Evolutionary conservation across 1,140 invertebrate genomes (phyloP), one percentile per base, ranked within the genome.

Genomic region (Drosophila santomea): DNA sequence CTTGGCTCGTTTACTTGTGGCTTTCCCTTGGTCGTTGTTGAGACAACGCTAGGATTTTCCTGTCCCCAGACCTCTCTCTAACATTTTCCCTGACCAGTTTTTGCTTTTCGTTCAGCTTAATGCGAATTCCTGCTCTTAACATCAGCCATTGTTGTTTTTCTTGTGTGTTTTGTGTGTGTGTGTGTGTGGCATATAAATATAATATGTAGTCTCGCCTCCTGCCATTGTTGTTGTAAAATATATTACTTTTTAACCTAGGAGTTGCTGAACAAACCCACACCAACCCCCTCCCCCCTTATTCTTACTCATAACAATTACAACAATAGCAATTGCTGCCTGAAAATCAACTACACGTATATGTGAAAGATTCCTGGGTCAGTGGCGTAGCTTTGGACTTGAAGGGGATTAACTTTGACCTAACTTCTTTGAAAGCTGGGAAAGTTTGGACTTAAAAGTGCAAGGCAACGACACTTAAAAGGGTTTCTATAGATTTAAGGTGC

Each of bases 71-170:
- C 12, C 38, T 4, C n/a, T 36, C 38, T 52, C 12, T 20, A 47
- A 20, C 43, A 44, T 28, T 41, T 58, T 57, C 59, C 44, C 54
- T 57, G 67, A 36, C 73, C 71, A 64, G 62, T 63, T 67, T 58
- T 79, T 66, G 82, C 83, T 88, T 88, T 86, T 88, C 83, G 88
- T 88, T 86, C 57, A 76, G 83, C 83, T 88, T 88, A 86, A 86
- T 86, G 83, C 67, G 83, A 86, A 86, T 82, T 86, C 79, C 75
- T 82, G 82, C 82, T 86, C 68, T 86, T 88, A 86, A 88, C 82
- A 86, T 81, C 82, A 72, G 78, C 69, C 66, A 81, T 81, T 81
- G 82, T 80, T 78, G 51, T 78, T 76, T 48, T 58, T 61, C 44
- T 52, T 64, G 41, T 64, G 28, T 32, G 32, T 56, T 36, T 35